Conservation (phyloP, 2,888 invertebrate genomes). For the Patella ulyssiponensis region DNA sequence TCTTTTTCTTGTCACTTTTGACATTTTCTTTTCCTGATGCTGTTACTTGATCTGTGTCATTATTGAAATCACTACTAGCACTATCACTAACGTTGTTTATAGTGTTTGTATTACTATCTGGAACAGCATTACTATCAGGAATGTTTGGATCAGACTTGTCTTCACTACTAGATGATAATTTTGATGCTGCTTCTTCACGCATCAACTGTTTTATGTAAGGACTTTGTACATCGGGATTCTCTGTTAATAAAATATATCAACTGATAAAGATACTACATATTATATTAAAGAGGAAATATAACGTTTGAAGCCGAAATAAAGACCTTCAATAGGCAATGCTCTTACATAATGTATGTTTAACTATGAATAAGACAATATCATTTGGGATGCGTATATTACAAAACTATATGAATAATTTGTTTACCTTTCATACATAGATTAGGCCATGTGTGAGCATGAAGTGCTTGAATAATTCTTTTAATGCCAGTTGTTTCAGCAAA, state of each 20-base stretch:
- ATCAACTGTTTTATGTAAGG: conserved; percentile 66
- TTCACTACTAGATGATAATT: not conserved
- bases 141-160: not conserved
- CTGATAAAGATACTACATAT: too few species aligned
- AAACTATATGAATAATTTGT: not conserved
- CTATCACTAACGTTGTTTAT: conserved; percentile 10
- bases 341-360: too few species aligned
- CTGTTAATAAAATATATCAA: conserved; percentile 41
- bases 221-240: conserved; percentile 59
- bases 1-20: conserved; percentile 21
- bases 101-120: conserved; percentile 6
- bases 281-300: not conserved
- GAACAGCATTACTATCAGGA: not conserved
- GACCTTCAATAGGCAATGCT: too few species aligned
- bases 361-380: too few species aligned
- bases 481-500: conserved; percentile 79
- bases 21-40: not conserved
- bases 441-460: conserved; percentile 83
- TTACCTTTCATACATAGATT: conserved; percentile 79
- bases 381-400: too few species aligned
- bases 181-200: conserved; percentile 52
- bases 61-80: conserved; percentile 21
- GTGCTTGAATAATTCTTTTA: conserved; percentile 79
- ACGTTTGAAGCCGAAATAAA: not conserved
- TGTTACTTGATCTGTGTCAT: conserved; percentile 4